Conservation (phyloP, 2,888 invertebrate genomes). For the Charanyca ferruginea region DNA sequence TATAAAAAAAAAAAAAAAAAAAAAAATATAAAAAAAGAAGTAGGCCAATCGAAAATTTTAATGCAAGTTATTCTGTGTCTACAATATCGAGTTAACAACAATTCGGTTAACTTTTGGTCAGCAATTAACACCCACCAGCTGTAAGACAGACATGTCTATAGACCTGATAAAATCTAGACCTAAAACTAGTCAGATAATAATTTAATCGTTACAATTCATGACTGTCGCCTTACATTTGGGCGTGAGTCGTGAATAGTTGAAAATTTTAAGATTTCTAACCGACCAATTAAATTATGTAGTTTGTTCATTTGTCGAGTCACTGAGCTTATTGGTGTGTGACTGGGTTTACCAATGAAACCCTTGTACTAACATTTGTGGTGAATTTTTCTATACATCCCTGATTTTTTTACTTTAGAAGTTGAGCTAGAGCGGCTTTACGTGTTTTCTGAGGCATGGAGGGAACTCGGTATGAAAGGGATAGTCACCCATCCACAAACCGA, state of each 20-base stretch:
- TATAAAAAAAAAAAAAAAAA: too few species aligned
- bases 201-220: constrained; percentile 41
- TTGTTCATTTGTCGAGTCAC: constrained; percentile 4
- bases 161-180: constrained; percentile 44
- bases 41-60: neutral
- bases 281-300: constrained; percentile 11
- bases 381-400: too few species aligned
- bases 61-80: neutral
- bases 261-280: constrained; percentile 26
- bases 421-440: too few species aligned
- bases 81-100: constrained; percentile 16
- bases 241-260: constrained; percentile 44
- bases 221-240: neutral
- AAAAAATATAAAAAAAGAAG: too few species aligned
- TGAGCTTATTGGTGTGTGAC: neutral
- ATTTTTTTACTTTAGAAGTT: too few species aligned
- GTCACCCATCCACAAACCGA: too few species aligned
- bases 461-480: too few species aligned
- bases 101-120: constrained; percentile 12
- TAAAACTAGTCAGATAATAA: constrained; percentile 37
- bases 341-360: neutral
- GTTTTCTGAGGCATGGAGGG: too few species aligned
- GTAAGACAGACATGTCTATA: constrained; percentile 33
- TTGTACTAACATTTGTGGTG: too few species aligned
- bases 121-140: constrained; percentile 40